Conservation (phyloP, 2,888 invertebrate genomes). For the Gortyna flavago region DNA sequence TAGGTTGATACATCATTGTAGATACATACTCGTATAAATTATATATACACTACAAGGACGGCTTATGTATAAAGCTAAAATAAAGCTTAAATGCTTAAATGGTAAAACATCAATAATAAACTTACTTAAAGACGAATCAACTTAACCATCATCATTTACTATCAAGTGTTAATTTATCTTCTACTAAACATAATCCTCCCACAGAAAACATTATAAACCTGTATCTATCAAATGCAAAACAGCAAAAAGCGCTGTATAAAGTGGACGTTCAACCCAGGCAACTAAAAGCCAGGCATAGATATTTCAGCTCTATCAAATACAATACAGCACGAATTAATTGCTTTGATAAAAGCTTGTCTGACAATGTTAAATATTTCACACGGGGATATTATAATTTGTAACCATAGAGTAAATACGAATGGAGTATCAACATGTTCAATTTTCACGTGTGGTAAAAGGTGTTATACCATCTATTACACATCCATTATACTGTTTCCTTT, state of each 20-base stretch:
- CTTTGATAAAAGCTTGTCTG: slow-evolving; percentile 63
- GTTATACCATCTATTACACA: not conserved
- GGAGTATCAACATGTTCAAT: slow-evolving; percentile 2
- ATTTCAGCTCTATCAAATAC: slow-evolving; percentile 49
- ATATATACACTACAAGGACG: not conserved
- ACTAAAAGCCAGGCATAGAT: slow-evolving; percentile 47
- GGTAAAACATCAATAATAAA: not conserved
- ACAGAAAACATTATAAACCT: slow-evolving; percentile 42
- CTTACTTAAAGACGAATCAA: not conserved
- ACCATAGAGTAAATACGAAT: slow-evolving; percentile 31
- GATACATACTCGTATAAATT: not conserved
- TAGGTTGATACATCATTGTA: not conserved
- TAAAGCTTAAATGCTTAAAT: no score
- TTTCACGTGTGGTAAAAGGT: not conserved
- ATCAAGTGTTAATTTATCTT: not conserved
- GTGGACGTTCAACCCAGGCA: slow-evolving; percentile 31
- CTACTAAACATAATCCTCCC: slow-evolving; percentile 10
- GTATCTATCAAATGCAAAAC: slow-evolving; percentile 49
- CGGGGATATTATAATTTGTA: slow-evolving; percentile 66
- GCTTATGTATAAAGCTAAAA: not conserved
- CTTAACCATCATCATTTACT: not conserved
- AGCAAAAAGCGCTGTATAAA: slow-evolving; percentile 47
- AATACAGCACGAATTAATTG: slow-evolving; percentile 62
- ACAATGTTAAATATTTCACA: slow-evolving; percentile 65
- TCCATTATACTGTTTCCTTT: no score